phyloP scores from a whole-genome alignment of 1,140 invertebrate genomes.

The Hypsibius dujardini region DNA sequence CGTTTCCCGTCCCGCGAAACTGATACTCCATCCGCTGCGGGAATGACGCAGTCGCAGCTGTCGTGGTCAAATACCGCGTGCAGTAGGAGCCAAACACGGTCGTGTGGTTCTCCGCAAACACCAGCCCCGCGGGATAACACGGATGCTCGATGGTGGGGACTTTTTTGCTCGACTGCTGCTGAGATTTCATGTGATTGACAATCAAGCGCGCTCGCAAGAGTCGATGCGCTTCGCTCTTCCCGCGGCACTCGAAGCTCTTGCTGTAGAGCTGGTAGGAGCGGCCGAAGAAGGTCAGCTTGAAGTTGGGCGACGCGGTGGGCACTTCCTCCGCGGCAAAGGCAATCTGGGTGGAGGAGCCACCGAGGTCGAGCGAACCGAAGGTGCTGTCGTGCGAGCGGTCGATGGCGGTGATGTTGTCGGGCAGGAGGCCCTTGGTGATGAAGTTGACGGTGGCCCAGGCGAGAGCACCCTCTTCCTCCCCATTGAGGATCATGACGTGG shows the following conservation, averaged over 20 bases:
- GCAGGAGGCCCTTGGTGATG: not conserved
- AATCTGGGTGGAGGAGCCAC: slow-evolving; percentile 15
- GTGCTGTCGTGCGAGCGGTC: not conserved
- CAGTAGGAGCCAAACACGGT: not conserved
- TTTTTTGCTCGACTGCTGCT: not conserved
- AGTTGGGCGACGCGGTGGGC: not conserved
- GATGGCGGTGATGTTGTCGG: not conserved
- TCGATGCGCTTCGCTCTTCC: not conserved
- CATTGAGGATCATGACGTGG: not conserved
- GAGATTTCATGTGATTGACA: not conserved
- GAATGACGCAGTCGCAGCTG: too few relatives aligned
- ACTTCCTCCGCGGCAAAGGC: slow-evolving; percentile 1
- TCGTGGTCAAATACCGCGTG: not conserved
- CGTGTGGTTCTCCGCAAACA: not conserved
- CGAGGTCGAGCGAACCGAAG: slow-evolving; percentile 7
- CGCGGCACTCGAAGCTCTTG: not conserved
- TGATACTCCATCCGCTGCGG: not conserved
- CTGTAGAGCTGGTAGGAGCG: not conserved
- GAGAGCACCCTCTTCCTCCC: slow-evolving; percentile 4
- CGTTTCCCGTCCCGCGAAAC: not conserved
- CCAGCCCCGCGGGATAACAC: not conserved
- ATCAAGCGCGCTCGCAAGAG: not conserved
- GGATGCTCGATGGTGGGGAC: not conserved
- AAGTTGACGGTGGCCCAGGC: slow-evolving; percentile 15
- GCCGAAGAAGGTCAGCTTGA: slow-evolving; percentile 13